Base-by-base conservation (phyloP, 2,888 invertebrate genomes). In the Pelosia muscerda region DNA sequence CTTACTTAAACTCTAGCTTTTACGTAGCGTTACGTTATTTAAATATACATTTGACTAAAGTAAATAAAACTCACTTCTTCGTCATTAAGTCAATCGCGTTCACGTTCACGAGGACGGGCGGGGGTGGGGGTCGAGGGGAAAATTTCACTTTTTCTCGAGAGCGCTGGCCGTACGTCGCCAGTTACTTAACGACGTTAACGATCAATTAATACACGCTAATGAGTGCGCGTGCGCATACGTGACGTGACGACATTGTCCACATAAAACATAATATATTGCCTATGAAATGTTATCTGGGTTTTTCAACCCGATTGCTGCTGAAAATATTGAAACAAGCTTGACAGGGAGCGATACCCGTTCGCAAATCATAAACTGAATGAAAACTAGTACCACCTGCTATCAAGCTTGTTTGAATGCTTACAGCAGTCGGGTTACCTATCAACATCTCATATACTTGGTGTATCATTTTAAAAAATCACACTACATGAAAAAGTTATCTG, bases 71-170 rank as follows among this genome's bases (percentile, higher is more conserved):
- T 8, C 22, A 59, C 38, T 38, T 38, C 38, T 9, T 38, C 19
- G 59, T 23, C n/a, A 9, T n/a, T 9, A 49, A 49, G n/a, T 49
- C 9, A n/a, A 49, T 49, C n/a, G 49, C n/a, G 49, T 49, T 49
- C 49, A 49, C 49, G n/a, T n/a, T 5, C 8, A n/a, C n/a, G 34
- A n/a, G 8, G 25, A 15, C 25, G 38, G 49, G 34, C 5, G 9
- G 25, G 15, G 55, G 2, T 2, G 23, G 38, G 63, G 49, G 55
- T 5, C 34, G 55, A 34, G 60, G 66, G 63, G 54, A 72, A 69
- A 82, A 75, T 82, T 82, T 81, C 82, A 81, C 82, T 82, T 81
- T n/a, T 81, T 74, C 72, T 73, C 73, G 74, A 79, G 80, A 78
- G 80, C 68, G 65, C 66, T 57, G 73, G 68, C 71, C 71, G 68